Evolutionary conservation across 2,113 vertebrate genomes (phyloP), one percentile per base, ranked within the genome.

Genomic region (Mungos mungo): DNA sequence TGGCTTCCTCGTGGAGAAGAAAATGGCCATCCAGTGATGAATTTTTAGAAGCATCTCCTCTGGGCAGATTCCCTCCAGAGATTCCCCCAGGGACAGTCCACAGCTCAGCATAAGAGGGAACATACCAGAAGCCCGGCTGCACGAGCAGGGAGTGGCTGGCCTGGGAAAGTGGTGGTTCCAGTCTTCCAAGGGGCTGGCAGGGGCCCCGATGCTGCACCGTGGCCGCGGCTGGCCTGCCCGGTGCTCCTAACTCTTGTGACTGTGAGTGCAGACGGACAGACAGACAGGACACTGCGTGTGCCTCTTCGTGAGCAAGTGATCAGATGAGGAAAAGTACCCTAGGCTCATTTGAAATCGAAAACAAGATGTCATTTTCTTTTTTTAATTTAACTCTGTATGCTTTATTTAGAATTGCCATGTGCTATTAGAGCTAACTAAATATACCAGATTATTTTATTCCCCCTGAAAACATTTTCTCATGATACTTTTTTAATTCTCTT

Each of bases 361-460:
- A 90, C 95, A 97, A 93, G 84, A 95, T 95, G 60, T 79, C 27
- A 57, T 10, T 76, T 92, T 92, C 41, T 74, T 68, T 66, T 68
- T 14, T 85, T 83, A 83, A 47, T 68, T 66, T 1, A 95, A 79
- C 35, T 38, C 33, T 41, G 0, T 25, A n/a, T 90, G 60, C 84
- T 96, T 96, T 95, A 92, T 93, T 97, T 97, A 95, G 97, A 92
- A 92, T 97, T 88, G 52, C 76, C 81, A 63, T 77, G 90, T 97
- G 84, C 71, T 90, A 0, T 60, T 88, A 41, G 71, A 69, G 65
- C 79, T 92, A 91, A 74, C 25, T 60, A 45, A 89, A 77, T 76
- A 93, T 94, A 95, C 11, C 84, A 95, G 33, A 66, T 83, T 92
- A 65, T 93, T 96, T 95, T 63, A 88, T 95, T 97, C 57, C 82